phyloP scores from a whole-genome alignment of 2,888 invertebrate species.

The Folsomia manolachei region DNA sequence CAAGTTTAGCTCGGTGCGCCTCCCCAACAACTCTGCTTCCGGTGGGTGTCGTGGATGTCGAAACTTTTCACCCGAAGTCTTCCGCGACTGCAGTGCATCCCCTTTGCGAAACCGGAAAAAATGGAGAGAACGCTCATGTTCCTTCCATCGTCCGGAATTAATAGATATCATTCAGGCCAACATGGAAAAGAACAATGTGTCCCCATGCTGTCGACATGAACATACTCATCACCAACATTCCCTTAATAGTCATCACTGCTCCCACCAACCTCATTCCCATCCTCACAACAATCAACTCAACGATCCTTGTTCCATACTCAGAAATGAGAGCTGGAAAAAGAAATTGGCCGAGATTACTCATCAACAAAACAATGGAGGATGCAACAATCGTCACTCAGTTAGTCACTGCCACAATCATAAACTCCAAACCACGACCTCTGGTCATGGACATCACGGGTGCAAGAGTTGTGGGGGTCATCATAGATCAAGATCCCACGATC shows the following conservation, averaged over 20 bases:
- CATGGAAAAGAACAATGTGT: slow-evolving; percentile 79
- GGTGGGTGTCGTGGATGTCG: slow-evolving; percentile 44
- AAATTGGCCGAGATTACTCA: slow-evolving; percentile 35
- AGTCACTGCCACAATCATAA: slow-evolving; percentile 33
- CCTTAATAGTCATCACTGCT: slow-evolving; percentile 38
- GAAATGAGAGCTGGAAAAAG: slow-evolving; percentile 45
- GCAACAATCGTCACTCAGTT: slow-evolving; percentile 29
- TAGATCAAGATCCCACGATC: slow-evolving; percentile 55
- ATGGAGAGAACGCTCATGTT: slow-evolving; percentile 60
- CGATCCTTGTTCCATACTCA: slow-evolving; percentile 36
- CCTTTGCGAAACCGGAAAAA: slow-evolving; percentile 48
- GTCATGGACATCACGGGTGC: slow-evolving; percentile 41
- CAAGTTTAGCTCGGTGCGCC: slow-evolving; percentile 47
- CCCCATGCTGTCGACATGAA: slow-evolving; percentile 50
- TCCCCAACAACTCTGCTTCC: slow-evolving; percentile 43
- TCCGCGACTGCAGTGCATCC: slow-evolving; percentile 53
- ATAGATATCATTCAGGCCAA: slow-evolving; percentile 84
- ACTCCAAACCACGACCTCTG: slow-evolving; percentile 9
- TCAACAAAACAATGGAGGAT: slow-evolving; percentile 12
- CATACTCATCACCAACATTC: slow-evolving; percentile 43
- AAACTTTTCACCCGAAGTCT: slow-evolving; percentile 48
- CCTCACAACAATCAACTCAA: slow-evolving; percentile 45
- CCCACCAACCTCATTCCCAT: too few species aligned
- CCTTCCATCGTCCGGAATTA: slow-evolving; percentile 75
- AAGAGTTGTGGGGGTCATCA: slow-evolving; percentile 53